These are phyloP conservation scores for Dasyornis broadbenti DNA, from an alignment of 2,113 vertebrate genomes.

Conservation along the genomic window DNA sequence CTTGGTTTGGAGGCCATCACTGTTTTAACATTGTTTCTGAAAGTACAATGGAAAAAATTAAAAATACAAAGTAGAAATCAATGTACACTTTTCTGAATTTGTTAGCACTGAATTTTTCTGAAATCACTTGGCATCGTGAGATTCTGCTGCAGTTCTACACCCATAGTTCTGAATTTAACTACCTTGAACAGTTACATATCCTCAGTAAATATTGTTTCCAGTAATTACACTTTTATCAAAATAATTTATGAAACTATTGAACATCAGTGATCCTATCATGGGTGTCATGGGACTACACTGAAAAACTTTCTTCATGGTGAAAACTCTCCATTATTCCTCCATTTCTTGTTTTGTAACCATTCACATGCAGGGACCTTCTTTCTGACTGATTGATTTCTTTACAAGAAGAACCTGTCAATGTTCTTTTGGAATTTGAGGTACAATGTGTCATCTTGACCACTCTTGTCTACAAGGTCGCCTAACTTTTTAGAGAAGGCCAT, in stretches of 20 bases:
- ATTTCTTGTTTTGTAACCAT: not conserved
- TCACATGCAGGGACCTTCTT: not conserved
- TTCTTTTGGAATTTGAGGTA: not conserved
- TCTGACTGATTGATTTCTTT: not conserved
- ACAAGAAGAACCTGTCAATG: not conserved
- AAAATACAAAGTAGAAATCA: not conserved
- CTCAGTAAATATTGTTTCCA: not conserved
- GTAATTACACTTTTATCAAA: not conserved
- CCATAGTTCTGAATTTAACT: not conserved
- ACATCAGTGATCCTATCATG: not conserved
- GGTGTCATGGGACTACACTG: not conserved
- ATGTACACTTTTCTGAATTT: not conserved
- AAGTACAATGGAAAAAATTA: not conserved
- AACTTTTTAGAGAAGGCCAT: not conserved
- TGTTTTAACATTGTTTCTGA: not conserved
- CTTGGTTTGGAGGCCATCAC: not conserved
- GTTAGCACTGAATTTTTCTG: not conserved
- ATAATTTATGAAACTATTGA: not conserved
- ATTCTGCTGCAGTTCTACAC: not conserved
- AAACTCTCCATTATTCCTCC: not conserved
- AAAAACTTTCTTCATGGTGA: not conserved
- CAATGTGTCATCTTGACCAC: not conserved
- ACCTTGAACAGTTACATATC: not conserved
- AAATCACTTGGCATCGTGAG: not conserved
- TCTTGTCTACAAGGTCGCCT: not conserved